Evolutionary conservation across 2,888 invertebrate genomes (phyloP), one percentile per base, ranked within the genome.

Genomic region (Rutpela maculata): DNA sequence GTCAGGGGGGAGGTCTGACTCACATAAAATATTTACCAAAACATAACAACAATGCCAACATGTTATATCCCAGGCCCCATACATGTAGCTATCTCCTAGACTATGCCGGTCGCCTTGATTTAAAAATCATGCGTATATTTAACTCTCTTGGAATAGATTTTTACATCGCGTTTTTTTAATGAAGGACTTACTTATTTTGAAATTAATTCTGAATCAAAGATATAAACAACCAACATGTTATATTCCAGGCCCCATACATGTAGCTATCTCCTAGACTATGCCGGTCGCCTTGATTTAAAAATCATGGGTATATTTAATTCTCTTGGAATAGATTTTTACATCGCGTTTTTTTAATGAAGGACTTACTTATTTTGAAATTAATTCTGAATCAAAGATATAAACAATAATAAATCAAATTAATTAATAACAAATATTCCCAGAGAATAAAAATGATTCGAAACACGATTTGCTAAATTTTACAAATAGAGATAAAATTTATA

Each of bases 401-500:
- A 60, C 7, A 6, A n/a, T 26, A 60, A 26, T 15, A 59, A 19
- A 12, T 4, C 18, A 22, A 12, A 60, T 60, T 60, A 31, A 35
- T 22, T 59, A 43, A 11, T 19, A 18, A 22, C 7, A 59, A 59
- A 59, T 22, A 22, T 22, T 12, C 15, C 12, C 19, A 5, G 4
- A 59, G 11, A 6, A 60, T 11, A 26, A 60, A 60, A n/a, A 31
- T n/a, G 1, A 60, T 15, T 60, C 31, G 60, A 60, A 60, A 60
- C 22, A 60, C 22, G 26, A 60, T 60, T 9, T 60, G 60, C 31
- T 59, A 60, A 60, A 60, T 60, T 60, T 60, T 60, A 12, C 60
- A 60, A 60, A 60, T 60, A 60, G 22, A 60, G 26, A 60, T 60
- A 60, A 60, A 60, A 60, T 60, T 35, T 50, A 50, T 60, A 60